phyloP scores from a whole-genome alignment of 2,797 vertebrate genomes.

The Sylvia borin region DNA sequence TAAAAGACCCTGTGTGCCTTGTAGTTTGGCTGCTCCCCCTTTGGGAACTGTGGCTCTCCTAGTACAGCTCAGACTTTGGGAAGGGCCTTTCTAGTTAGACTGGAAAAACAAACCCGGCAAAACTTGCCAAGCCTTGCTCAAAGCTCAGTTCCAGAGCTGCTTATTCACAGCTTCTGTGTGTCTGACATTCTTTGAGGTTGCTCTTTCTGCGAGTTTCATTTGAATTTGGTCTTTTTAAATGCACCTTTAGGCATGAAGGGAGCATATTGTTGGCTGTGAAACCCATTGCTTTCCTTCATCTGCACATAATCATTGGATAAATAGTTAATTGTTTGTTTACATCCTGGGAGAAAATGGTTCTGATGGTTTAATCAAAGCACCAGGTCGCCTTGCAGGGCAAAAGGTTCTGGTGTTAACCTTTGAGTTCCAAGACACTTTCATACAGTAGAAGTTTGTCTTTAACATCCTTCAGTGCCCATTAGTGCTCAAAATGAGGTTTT shows the following conservation, averaged over 20 bases:
- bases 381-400: not conserved
- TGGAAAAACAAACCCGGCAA: not conserved
- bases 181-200: not conserved
- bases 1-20: not conserved
- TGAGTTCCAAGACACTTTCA: not conserved
- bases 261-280: not conserved
- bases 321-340: not conserved
- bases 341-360: not conserved
- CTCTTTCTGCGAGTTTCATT: not conserved
- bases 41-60: not conserved
- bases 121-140: not conserved
- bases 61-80: not conserved
- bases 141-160: not conserved
- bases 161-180: not conserved
- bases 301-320: not conserved
- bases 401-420: not conserved
- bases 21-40: not conserved
- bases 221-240: not conserved
- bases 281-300: not conserved
- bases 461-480: not conserved
- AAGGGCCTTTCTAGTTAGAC: not conserved
- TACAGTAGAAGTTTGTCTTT: not conserved
- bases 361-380: not conserved
- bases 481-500: not conserved
- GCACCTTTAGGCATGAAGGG: not conserved